Percentiles rank a stretch among this genome's conserved stretches.
These are phyloP conservation scores for Paratilapia polleni DNA, from an alignment of 2,113 vertebrate genomes.

Conservation along the genomic window DNA sequence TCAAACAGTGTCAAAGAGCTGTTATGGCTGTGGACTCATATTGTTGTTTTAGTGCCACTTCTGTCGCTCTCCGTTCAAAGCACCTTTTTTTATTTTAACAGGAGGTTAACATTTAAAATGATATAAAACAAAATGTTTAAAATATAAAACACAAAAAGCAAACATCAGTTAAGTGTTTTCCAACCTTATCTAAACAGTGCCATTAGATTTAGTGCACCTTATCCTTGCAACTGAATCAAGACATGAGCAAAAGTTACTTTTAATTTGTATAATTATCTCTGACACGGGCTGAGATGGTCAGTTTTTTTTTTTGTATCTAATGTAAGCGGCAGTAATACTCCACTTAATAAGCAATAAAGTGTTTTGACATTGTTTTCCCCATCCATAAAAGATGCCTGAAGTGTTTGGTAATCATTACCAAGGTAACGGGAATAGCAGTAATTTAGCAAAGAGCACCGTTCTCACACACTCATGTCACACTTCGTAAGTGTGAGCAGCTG, in stretches of 20 bases:
- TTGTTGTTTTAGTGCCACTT: neutral
- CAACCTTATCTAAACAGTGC: neutral
- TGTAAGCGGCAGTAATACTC: conserved; percentile 24
- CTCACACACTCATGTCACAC: conserved; percentile 49
- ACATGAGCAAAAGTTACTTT: neutral
- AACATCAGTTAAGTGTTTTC: neutral
- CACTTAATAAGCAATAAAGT: conserved; percentile 23
- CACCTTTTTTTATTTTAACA: neutral
- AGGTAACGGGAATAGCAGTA: conserved; percentile 50
- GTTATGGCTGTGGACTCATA: neutral
- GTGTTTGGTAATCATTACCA: conserved; percentile 44
- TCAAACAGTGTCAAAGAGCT: neutral
- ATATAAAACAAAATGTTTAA: neutral
- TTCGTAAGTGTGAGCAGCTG: conserved; percentile 49
- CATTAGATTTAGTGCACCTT: neutral
- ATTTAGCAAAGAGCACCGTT: conserved; percentile 51
- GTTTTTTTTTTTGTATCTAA: neutral
- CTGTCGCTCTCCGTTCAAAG: neutral
- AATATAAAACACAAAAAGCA: neutral
- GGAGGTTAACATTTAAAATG: neutral
- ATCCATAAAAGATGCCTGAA: conserved; percentile 34
- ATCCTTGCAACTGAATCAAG: neutral
- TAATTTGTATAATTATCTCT: neutral
- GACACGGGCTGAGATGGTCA: neutral
- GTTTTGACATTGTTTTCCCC: conserved; percentile 35